These are phyloP conservation scores for Tenthredo livida DNA, from an alignment of 2,888 invertebrate genomes.

Conservation along the genomic window DNA sequence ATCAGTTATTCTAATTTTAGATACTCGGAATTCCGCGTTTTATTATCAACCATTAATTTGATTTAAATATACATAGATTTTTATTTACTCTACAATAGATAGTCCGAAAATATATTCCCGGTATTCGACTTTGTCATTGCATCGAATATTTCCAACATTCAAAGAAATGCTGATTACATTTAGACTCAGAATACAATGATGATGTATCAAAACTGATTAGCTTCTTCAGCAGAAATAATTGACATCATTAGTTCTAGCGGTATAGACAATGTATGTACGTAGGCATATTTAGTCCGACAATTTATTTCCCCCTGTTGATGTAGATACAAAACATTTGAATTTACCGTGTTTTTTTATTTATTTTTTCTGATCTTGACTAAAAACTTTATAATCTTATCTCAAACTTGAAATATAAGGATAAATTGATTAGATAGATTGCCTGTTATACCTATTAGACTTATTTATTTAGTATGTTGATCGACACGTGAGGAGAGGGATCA, in stretches of 20 bases:
- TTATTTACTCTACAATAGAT: background rate
- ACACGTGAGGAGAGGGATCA: background rate
- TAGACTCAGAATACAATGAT: background rate
- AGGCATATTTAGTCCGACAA: background rate
- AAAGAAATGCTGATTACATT: background rate
- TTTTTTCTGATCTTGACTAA: background rate
- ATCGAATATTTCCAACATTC: background rate
- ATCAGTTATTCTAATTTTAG: background rate
- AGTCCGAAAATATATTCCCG: background rate
- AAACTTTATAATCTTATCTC: background rate
- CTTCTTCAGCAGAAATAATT: background rate
- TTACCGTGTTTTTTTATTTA: background rate
- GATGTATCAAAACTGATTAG: background rate
- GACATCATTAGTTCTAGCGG: background rate
- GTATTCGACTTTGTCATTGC: too few species aligned
- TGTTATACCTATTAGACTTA: background rate
- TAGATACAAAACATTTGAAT: background rate
- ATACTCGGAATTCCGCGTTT: background rate
- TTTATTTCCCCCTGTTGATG: background rate
- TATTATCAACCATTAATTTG: background rate
- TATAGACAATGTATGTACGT: background rate
- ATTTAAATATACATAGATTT: background rate
- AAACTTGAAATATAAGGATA: background rate
- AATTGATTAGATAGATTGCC: background rate
- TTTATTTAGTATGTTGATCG: background rate